Percentiles rank a stretch among this genome's conserved stretches.
These are phyloP conservation scores for Cenopis cana DNA, from an alignment of 2,888 invertebrate species.

Conservation along the genomic window DNA sequence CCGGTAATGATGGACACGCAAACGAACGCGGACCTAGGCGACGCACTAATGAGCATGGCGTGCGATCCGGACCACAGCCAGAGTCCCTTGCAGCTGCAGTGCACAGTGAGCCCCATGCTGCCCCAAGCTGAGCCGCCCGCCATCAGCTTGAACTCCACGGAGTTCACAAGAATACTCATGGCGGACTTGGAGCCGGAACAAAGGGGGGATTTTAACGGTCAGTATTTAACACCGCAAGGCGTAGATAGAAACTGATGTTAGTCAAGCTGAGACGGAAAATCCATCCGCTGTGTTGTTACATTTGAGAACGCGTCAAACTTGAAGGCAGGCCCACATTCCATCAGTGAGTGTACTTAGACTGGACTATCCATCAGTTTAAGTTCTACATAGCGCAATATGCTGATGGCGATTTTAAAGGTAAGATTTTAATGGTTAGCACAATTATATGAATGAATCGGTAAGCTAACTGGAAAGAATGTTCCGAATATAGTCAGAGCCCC, in stretches of 20 bases:
- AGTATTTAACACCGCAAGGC: background rate
- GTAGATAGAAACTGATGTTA: too few species aligned
- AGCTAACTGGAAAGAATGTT: too few species aligned
- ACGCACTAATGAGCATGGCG: constrained; percentile 47
- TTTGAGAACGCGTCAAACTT: too few species aligned
- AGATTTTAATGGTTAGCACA: too few species aligned
- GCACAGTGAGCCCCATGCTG: constrained; percentile 50
- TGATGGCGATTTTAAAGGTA: too few species aligned
- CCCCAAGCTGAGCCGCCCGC: constrained; percentile 50
- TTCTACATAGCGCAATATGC: too few species aligned
- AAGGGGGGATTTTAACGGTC: constrained; percentile 49
- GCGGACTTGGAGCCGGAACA: constrained; percentile 54
- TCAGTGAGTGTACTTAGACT: too few species aligned
- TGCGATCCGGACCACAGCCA: background rate
- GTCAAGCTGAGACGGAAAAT: too few species aligned
- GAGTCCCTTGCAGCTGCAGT: constrained; percentile 19
- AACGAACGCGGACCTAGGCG: constrained; percentile 49
- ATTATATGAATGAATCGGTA: too few species aligned
- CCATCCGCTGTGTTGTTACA: too few species aligned
- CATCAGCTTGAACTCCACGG: constrained; percentile 60
- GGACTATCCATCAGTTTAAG: too few species aligned
- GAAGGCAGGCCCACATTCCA: too few species aligned
- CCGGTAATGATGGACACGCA: constrained; percentile 21
- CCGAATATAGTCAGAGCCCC: background rate
- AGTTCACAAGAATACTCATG: constrained; percentile 60